phyloP scores from a whole-genome alignment of 2,113 vertebrate genomes.

The Halcyon malimbica region DNA sequence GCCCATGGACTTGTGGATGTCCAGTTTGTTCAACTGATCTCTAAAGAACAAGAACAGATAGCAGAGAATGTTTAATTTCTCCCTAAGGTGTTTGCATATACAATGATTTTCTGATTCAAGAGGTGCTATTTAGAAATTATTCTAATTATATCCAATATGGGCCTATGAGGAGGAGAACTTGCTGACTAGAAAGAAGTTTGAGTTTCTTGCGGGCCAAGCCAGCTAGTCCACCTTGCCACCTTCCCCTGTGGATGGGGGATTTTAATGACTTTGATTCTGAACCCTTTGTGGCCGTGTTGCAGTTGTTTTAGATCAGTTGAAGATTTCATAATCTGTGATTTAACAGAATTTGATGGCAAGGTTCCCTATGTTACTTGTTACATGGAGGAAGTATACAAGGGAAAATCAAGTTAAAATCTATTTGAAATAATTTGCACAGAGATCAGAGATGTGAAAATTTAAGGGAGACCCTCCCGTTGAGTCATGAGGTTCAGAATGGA shows the following conservation, averaged over 20 bases:
- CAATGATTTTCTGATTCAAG: not conserved
- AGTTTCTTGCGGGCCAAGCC: not conserved
- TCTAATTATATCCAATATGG: not conserved
- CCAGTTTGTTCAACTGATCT: no score
- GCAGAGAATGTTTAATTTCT: not conserved
- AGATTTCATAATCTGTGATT: not conserved
- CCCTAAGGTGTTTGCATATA: not conserved
- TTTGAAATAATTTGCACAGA: not conserved
- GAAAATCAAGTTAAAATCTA: not conserved
- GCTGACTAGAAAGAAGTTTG: not conserved
- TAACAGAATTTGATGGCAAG: not conserved
- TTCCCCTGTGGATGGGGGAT: not conserved
- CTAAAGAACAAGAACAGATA: not conserved
- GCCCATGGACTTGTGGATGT: no score
- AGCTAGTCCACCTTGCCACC: not conserved
- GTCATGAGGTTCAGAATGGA: not conserved
- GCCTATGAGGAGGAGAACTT: not conserved
- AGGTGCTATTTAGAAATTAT: not conserved
- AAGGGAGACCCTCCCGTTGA: not conserved
- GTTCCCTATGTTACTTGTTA: not conserved
- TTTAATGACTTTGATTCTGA: not conserved
- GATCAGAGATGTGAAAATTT: not conserved
- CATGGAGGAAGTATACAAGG: not conserved
- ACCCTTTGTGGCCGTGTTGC: not conserved
- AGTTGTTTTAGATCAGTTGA: not conserved